Conservation (phyloP, 1,140 invertebrate genomes). For the Zaprionus africanus region DNA sequence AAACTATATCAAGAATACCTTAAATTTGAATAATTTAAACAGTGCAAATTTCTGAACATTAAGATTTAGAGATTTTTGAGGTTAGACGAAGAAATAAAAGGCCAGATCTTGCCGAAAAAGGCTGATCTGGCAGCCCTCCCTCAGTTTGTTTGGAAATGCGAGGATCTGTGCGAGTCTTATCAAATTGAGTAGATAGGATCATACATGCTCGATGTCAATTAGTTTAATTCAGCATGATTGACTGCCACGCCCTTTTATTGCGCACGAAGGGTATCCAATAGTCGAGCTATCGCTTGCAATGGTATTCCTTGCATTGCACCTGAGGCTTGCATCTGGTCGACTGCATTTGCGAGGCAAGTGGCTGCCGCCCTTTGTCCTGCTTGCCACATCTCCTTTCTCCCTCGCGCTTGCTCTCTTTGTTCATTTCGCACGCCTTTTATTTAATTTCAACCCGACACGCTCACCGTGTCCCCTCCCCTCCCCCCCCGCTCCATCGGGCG, state of each 20-base stretch:
- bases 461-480: neutral
- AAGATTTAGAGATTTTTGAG: too few species aligned
- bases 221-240: neutral
- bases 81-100: too few species aligned
- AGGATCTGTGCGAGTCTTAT: neutral
- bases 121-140: too few species aligned
- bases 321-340: constrained; percentile 13
- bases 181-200: neutral
- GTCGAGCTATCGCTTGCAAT: neutral
- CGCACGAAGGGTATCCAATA: neutral
- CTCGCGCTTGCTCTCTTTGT: neutral
- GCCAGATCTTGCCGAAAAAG: too few species aligned
- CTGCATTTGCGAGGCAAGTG: constrained; percentile 28
- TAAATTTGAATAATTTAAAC: too few species aligned
- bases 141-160: too few species aligned
- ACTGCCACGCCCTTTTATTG: neutral
- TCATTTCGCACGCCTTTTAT: constrained; percentile 9
- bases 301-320: neutral
- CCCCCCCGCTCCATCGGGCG: neutral
- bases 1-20: too few species aligned
- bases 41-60: too few species aligned
- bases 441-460: constrained; percentile 8
- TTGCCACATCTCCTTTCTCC: neutral
- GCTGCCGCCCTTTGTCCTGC: neutral
- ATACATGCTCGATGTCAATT: too few species aligned